Percentiles rank a stretch among this genome's conserved stretches.
Evolutionary conservation across 1,140 invertebrate genomes (phyloP).

Genomic region (Brachionus angularis): DNA sequence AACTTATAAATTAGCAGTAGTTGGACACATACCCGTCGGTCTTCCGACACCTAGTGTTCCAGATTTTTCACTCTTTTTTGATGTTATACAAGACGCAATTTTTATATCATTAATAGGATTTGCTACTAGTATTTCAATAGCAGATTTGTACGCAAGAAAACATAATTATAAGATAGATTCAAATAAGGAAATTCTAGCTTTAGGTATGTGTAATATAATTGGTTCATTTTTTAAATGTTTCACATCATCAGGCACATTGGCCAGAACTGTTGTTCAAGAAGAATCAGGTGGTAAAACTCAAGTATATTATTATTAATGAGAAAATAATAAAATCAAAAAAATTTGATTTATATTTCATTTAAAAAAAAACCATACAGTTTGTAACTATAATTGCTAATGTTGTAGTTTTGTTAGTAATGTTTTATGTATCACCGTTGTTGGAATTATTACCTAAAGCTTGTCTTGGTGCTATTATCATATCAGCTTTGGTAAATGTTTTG

Average conservation of each 20-base stretch:
- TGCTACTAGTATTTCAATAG: constrained; percentile 59
- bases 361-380: too few relatives aligned
- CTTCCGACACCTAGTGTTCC: constrained; percentile 46
- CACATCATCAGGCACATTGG: constrained; percentile 46
- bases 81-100: constrained; percentile 51
- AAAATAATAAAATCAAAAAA: not conserved
- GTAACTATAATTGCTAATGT: constrained; percentile 7
- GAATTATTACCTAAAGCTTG: constrained; percentile 53
- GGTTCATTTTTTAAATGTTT: constrained; percentile 48
- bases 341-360: not conserved
- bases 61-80: constrained; percentile 48
- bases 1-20: constrained; percentile 46
- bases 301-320: constrained; percentile 8
- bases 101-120: constrained; percentile 56
- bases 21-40: constrained; percentile 55
- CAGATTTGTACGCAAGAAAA: constrained; percentile 60
- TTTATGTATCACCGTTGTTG: constrained; percentile 59
- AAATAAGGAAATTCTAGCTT: constrained; percentile 51
- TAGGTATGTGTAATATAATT: constrained; percentile 46
- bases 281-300: constrained; percentile 48
- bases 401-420: constrained; percentile 60
- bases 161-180: constrained; percentile 58
- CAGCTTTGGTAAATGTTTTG: constrained; percentile 52
- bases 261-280: constrained; percentile 48
- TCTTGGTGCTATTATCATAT: constrained; percentile 53